Evolutionary conservation across 2,888 invertebrate genomes (phyloP).

Genomic region (Nemurella pictetii): DNA sequence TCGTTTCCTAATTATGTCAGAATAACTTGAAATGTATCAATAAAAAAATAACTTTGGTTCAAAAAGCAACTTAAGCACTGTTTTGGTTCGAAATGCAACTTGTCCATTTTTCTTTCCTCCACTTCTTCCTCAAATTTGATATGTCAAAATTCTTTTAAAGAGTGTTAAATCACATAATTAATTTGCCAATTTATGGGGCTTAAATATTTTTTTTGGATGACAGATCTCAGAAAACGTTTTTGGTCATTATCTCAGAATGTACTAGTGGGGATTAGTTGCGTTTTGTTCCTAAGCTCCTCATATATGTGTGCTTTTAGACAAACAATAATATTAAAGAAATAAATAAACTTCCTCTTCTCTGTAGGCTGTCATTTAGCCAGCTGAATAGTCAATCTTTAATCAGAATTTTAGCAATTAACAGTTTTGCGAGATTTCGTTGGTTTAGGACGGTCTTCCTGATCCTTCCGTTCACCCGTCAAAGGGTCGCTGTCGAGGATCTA

Average conservation of each 20-base stretch:
- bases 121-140: not conserved
- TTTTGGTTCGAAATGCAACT: not conserved
- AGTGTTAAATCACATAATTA: not conserved
- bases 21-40: not conserved
- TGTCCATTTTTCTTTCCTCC: not conserved
- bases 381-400: too few species aligned
- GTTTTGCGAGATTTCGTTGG: too few species aligned
- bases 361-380: too few species aligned
- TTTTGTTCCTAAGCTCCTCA: conserved; percentile 11
- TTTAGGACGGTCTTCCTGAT: too few species aligned
- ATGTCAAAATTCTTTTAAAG: not conserved
- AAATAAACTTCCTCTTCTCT: too few species aligned
- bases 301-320: too few species aligned
- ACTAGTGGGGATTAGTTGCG: not conserved
- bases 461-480: too few species aligned
- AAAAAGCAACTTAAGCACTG: not conserved
- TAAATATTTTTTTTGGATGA: not conserved
- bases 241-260: not conserved
- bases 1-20: too few species aligned
- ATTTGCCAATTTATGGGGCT: not conserved
- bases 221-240: not conserved
- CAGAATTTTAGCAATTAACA: too few species aligned
- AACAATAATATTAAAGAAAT: too few species aligned
- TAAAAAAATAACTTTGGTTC: not conserved
- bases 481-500: too few species aligned